phyloP scores from a whole-genome alignment of 2,888 invertebrate genomes.

The Frankliniella intonsa region DNA sequence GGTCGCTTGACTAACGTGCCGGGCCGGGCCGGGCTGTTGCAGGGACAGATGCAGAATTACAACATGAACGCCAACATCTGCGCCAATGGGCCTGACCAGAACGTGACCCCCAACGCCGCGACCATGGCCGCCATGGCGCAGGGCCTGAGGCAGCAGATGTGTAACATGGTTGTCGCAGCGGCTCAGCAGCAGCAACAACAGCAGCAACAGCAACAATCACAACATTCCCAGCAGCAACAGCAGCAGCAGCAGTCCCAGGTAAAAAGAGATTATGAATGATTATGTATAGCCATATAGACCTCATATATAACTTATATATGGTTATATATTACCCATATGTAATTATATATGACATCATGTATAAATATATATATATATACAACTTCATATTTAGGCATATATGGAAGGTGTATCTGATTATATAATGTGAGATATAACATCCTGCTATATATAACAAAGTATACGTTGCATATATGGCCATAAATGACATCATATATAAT shows the following conservation, averaged over 20 bases:
- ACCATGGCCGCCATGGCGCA: conserved; percentile 83
- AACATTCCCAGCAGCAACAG: conserved; percentile 49
- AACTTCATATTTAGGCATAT: no score
- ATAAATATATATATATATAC: no score
- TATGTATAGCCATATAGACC: no score
- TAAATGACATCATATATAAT: no score
- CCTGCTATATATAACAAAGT: no score
- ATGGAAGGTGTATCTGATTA: no score
- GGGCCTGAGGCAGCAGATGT: conserved; percentile 80
- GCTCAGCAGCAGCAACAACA: conserved; percentile 50
- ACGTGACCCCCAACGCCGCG: conserved; percentile 66
- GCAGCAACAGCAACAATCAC: conserved; percentile 40
- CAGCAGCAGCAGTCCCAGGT: conserved; percentile 37
- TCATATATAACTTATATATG: no score
- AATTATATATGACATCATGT: no score
- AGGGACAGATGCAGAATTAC: conserved; percentile 51
- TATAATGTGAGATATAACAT: no score
- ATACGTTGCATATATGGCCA: no score
- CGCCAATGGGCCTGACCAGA: conserved; percentile 55
- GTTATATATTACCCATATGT: no score
- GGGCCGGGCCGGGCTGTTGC: not conserved
- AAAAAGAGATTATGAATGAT: no score
- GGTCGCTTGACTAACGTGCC: not conserved
- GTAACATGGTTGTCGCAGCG: conserved; percentile 69
- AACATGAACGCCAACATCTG: conserved; percentile 41